Percentiles rank a stretch among this genome's conserved stretches.
Evolutionary conservation across 2,113 vertebrate genomes (phyloP).

Genomic region (Sphaerodactylus townsendi): DNA sequence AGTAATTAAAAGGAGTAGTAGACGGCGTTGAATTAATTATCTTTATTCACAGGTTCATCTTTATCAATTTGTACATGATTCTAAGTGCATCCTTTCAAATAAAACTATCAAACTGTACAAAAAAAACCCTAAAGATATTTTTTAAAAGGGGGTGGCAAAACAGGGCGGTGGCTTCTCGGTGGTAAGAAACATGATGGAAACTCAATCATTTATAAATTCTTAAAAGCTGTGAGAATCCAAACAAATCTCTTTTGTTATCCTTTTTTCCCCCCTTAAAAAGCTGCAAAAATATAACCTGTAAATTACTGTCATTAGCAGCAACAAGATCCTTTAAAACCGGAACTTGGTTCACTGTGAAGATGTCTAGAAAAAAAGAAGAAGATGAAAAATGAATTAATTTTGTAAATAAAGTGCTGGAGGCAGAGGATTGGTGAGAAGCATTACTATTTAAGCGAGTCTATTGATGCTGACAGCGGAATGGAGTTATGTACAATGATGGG

Average conservation of each 20-base stretch:
- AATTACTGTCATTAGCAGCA: conserved; percentile 68
- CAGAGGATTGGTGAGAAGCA: conserved; percentile 62
- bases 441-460: conserved; percentile 41
- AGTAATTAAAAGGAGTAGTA: neutral
- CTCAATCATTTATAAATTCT: conserved; percentile 53
- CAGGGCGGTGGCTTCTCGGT: conserved; percentile 56
- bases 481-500: conserved; percentile 17
- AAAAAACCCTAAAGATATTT: conserved; percentile 57
- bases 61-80: conserved; percentile 83
- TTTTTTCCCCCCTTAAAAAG: conserved; percentile 57
- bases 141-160: conserved; percentile 56
- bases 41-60: conserved; percentile 90
- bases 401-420: conserved; percentile 55
- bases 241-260: conserved; percentile 38
- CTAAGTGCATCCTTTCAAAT: conserved; percentile 70
- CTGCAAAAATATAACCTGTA: conserved; percentile 62
- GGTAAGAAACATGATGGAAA: conserved; percentile 56
- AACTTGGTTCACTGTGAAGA: conserved; percentile 60
- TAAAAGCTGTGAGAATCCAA: conserved; percentile 37
- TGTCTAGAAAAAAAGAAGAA: conserved; percentile 48
- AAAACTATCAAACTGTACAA: conserved; percentile 73
- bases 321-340: conserved; percentile 69
- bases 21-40: conserved; percentile 66
- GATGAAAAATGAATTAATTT: conserved; percentile 49
- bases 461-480: conserved; percentile 35